A percentile compares a stretch with the other conserved stretches of the same genome.
These are phyloP conservation scores for Chelonus formosanus DNA, from an alignment of 2,888 invertebrate genomes.

Conservation along the genomic window DNA sequence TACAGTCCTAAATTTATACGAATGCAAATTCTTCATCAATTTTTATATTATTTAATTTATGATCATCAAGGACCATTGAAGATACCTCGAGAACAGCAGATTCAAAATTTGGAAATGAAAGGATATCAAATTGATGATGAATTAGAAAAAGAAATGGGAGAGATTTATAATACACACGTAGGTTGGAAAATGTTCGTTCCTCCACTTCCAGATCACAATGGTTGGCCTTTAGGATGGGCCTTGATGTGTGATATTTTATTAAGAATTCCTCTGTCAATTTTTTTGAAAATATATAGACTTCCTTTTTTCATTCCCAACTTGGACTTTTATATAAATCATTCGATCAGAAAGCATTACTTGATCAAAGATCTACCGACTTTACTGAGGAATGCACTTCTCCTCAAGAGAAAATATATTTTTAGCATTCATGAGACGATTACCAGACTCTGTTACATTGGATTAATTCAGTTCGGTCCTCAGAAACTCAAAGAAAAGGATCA, in stretches of 20 bases:
- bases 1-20: slow-evolving; percentile 74
- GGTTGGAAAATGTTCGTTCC: slow-evolving; percentile 79
- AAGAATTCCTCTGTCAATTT: slow-evolving; percentile 76
- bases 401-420: slow-evolving; percentile 70
- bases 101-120: slow-evolving; percentile 50
- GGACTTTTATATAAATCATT: slow-evolving; percentile 71
- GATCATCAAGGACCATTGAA: slow-evolving; percentile 65
- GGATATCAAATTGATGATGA: slow-evolving; percentile 59
- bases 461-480: slow-evolving; percentile 75
- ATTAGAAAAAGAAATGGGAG: slow-evolving; percentile 65
- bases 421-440: slow-evolving; percentile 69
- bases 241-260: slow-evolving; percentile 75
- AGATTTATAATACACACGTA: slow-evolving; percentile 67
- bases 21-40: slow-evolving; percentile 74
- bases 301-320: slow-evolving; percentile 70
- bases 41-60: slow-evolving; percentile 76
- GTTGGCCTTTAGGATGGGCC: slow-evolving; percentile 75
- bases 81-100: slow-evolving; percentile 48
- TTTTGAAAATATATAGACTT: slow-evolving; percentile 73
- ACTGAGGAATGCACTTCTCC: slow-evolving; percentile 68
- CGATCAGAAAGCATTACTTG: slow-evolving; percentile 72
- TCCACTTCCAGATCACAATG: slow-evolving; percentile 70
- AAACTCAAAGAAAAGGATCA: slow-evolving; percentile 74
- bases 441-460: slow-evolving; percentile 73
- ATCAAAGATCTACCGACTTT: slow-evolving; percentile 70